Evolutionary conservation across 2,113 vertebrate species (phyloP), one percentile per base, ranked within the genome.

Genomic region (Lepus timidus): DNA sequence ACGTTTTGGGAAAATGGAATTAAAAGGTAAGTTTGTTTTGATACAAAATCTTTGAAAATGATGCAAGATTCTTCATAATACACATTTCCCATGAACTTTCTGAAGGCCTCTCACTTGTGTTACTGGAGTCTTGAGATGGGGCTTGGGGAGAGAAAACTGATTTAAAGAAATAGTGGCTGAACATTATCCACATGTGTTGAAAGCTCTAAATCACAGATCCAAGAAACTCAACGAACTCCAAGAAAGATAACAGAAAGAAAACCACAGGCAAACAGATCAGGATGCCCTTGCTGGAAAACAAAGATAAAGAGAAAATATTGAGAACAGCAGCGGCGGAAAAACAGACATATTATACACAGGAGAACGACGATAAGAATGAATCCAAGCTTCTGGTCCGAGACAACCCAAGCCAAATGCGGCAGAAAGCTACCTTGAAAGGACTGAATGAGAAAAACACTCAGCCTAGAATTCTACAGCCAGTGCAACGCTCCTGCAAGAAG

Each of bases 201-300:
- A 86, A 92, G 92, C 39, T 58, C 25, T 55, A 51, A 85, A 76
- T 81, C 31, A 65, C 12, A 84, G 27, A 44, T 86, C 79, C 36
- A 89, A 86, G 75, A 93, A 92, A 93, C 11, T 68, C 64, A 92
- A 39, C 13, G 13, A 75, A 86, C 4, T 58, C 2, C 27, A 87
- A 86, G 73, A 85, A 78, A 78, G n/a, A 74, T 44, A 86, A 71
- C 27, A 68, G 2, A 67, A 79, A 73, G 33, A 73, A 85, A 91
- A 51, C 4, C 55, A 73, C 11, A 88, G 44, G n/a, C n/a, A 44
- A 61, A 39, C 17, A 81, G 36, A 85, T 27, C 31, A 85, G 8
- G 25, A 85, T 22, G 23, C 9, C 79, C 71, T 16, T 67, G 73
- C 51, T 64, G 36, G 64, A 51, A 89, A 78, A 70, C 6, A 75